Percentiles rank a stretch among this genome's conserved stretches.
phyloP scores from a whole-genome alignment of 2,888 invertebrate genomes.

The Acrocyrtus sp. region DNA sequence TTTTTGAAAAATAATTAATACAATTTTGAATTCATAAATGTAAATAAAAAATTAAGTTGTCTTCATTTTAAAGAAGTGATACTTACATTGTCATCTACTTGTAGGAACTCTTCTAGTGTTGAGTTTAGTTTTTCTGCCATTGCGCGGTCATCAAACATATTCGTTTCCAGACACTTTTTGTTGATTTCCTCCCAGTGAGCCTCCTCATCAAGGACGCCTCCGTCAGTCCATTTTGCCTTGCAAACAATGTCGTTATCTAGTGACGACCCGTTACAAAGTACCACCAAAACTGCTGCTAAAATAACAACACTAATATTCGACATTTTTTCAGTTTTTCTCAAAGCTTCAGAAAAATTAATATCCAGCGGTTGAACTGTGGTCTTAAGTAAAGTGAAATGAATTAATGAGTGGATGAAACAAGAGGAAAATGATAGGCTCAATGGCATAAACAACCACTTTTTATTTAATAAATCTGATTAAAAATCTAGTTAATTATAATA shows the following conservation, averaged over 20 bases:
- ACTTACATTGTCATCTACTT: constrained; percentile 36
- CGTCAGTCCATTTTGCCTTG: not conserved
- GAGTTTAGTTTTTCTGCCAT: constrained; percentile 2
- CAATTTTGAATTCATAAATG: not conserved
- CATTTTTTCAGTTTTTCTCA: too few species aligned
- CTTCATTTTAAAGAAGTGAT: not conserved
- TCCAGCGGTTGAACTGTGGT: too few species aligned
- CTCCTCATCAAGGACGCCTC: constrained; percentile 4
- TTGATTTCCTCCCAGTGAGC: constrained; percentile 5
- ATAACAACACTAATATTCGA: too few species aligned
- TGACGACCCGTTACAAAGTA: too few species aligned
- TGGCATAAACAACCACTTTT: too few species aligned
- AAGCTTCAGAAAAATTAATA: too few species aligned
- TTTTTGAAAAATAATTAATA: constrained; percentile 4
- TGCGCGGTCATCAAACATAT: constrained; percentile 12
- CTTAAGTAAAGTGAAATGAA: too few species aligned
- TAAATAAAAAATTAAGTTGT: not conserved
- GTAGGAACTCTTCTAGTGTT: constrained; percentile 22
- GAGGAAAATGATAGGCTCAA: too few species aligned
- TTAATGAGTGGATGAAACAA: too few species aligned
- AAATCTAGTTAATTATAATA: too few species aligned
- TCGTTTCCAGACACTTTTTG: constrained; percentile 15
- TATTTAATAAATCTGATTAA: too few species aligned
- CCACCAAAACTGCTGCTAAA: too few species aligned
- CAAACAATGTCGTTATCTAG: not conserved